A percentile compares a stretch with the other conserved stretches of the same genome.
phyloP scores from a whole-genome alignment of 2,113 vertebrate species.

The Typhlomys cinereus region DNA sequence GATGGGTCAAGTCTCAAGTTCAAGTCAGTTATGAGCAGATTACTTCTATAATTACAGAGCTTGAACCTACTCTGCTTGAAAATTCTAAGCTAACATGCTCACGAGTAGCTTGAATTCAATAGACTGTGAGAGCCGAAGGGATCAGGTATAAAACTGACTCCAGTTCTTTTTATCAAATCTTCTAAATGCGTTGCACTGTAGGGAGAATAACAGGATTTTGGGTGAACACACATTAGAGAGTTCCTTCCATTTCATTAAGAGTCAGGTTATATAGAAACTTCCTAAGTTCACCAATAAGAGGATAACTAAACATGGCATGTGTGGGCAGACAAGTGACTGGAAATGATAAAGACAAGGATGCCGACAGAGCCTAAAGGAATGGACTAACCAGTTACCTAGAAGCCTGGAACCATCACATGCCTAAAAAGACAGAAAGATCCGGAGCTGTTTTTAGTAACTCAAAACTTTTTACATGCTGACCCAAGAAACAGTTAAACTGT shows the following conservation, averaged over 20 bases:
- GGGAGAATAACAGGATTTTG: neutral
- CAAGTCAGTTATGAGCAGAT: neutral
- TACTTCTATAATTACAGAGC: neutral
- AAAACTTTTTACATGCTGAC: conserved; percentile 20
- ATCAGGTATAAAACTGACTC: neutral
- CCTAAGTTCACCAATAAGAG: neutral
- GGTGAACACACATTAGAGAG: neutral
- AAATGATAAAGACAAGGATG: neutral
- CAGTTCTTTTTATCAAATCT: neutral
- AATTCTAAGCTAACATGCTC: neutral
- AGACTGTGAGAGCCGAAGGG: neutral
- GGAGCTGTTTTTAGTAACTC: neutral
- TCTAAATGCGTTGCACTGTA: conserved; percentile 27
- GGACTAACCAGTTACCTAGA: neutral
- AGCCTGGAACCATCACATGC: neutral
- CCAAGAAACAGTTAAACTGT: conserved; percentile 16
- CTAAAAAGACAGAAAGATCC: neutral
- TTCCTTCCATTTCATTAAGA: neutral
- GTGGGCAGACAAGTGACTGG: neutral
- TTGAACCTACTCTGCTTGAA: conserved; percentile 9
- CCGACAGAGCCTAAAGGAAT: neutral
- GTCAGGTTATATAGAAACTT: neutral
- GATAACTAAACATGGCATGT: neutral
- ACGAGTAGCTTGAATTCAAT: neutral
- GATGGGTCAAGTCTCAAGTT: neutral